phyloP scores from a whole-genome alignment of 2,797 vertebrate species.

The Cyprinodon diabolis region DNA sequence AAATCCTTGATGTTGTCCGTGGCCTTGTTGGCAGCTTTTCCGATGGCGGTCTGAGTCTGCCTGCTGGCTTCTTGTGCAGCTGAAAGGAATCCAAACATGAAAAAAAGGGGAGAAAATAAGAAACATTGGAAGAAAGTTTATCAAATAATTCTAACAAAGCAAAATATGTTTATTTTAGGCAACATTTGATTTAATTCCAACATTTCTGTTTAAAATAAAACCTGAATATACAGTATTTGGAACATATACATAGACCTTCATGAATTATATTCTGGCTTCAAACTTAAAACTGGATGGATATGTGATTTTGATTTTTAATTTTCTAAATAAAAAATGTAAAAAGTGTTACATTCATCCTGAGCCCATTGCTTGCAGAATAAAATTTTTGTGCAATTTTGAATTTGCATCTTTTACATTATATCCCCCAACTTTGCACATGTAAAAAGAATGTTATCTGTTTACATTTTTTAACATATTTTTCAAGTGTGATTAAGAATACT shows the following conservation, averaged over 20 bases:
- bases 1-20: slow-evolving; percentile 74
- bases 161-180: not conserved
- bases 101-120: slow-evolving; percentile 27
- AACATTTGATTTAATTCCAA: not conserved
- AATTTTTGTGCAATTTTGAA: not conserved
- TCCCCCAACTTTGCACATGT: not conserved
- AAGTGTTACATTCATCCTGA: not conserved
- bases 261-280: not conserved
- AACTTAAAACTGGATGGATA: not conserved
- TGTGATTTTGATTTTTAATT: not conserved
- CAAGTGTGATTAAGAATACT: not conserved
- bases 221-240: not conserved
- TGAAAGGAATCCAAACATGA: slow-evolving; percentile 30
- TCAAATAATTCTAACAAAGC: not conserved
- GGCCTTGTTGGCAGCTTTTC: slow-evolving; percentile 68
- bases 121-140: slow-evolving; percentile 6
- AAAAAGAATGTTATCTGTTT: not conserved
- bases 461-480: not conserved
- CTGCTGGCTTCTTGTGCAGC: slow-evolving; percentile 75
- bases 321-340: not conserved
- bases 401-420: not conserved
- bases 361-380: not conserved
- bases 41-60: slow-evolving; percentile 73
- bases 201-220: not conserved
- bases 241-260: not conserved